Percentiles rank a stretch among this genome's conserved stretches.
Conservation (phyloP, 2,797 vertebrate genomes). For the Phataginus tricuspis region DNA sequence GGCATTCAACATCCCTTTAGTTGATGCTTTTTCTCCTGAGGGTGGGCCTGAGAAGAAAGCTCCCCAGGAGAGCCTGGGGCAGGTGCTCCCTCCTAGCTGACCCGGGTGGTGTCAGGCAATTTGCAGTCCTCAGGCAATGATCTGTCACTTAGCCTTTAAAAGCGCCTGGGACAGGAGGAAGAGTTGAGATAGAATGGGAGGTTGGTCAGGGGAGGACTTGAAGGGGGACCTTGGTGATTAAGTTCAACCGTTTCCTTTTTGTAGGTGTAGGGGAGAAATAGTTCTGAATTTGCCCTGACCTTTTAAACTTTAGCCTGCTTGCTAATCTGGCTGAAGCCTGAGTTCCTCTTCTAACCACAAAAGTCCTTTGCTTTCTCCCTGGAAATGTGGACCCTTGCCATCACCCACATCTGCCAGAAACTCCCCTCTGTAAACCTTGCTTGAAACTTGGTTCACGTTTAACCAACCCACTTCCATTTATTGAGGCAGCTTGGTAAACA, state of each 20-base stretch:
- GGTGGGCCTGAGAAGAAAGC: not conserved
- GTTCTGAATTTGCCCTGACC: conserved; percentile 41
- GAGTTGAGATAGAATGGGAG: not conserved
- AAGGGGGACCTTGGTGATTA: conserved; percentile 44
- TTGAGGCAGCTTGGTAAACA: conserved; percentile 29
- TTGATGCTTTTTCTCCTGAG: not conserved
- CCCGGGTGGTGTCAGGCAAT: not conserved
- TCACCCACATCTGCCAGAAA: not conserved
- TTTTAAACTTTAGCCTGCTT: conserved; percentile 62
- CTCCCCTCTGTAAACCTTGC: not conserved
- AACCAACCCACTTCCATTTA: not conserved
- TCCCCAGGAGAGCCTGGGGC: fast-evolving
- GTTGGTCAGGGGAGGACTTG: not conserved
- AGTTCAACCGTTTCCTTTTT: conserved; percentile 66
- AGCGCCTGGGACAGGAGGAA: not conserved
- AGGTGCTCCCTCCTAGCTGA: not conserved
- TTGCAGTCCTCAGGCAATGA: not conserved
- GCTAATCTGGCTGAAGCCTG: not conserved
- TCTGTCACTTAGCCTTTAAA: not conserved
- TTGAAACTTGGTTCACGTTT: conserved; percentile 31
- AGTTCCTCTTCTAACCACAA: conserved; percentile 68
- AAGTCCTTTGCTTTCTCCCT: conserved; percentile 49
- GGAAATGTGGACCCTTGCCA: conserved; percentile 19
- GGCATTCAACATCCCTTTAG: not conserved
- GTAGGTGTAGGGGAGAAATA: conserved; percentile 58